A percentile compares a stretch with the other conserved stretches of the same genome.
Evolutionary conservation across 1,140 invertebrate species (phyloP).

Genomic region (Zaprionus gabonicus): DNA sequence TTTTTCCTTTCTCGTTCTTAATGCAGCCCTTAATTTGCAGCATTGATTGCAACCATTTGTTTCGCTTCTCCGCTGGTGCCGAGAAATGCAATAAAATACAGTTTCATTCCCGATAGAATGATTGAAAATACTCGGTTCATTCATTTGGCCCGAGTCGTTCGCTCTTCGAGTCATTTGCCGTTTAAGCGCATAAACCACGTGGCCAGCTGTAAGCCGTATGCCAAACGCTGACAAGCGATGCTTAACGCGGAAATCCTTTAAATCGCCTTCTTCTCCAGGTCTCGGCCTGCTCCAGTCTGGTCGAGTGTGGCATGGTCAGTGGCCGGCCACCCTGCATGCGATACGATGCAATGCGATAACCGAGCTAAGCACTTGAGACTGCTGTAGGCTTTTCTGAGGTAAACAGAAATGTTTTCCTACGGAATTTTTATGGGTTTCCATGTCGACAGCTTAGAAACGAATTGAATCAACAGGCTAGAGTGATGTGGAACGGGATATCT

Average conservation of each 20-base stretch:
- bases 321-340: background rate
- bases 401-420: constrained; percentile 64
- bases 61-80: background rate
- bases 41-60: background rate
- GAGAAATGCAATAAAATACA: constrained; percentile 41
- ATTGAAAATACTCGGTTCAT: constrained; percentile 27
- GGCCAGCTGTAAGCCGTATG: constrained; percentile 78
- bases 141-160: constrained; percentile 53
- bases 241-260: constrained; percentile 75
- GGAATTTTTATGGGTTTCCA: constrained; percentile 34
- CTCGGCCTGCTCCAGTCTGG: background rate
- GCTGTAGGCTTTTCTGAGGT: constrained; percentile 42
- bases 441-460: constrained; percentile 37
- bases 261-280: constrained; percentile 52
- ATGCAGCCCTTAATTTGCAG: background rate
- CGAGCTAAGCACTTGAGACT: constrained; percentile 50
- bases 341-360: constrained; percentile 14
- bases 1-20: background rate
- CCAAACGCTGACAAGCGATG: constrained; percentile 76
- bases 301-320: constrained; percentile 10
- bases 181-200: constrained; percentile 68
- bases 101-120: constrained; percentile 41
- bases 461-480: constrained; percentile 9
- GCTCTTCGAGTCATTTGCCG: constrained; percentile 52
- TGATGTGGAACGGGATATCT: background rate